Conservation (phyloP, 2,888 invertebrate genomes). For the Trissolcus brochymenae region DNA sequence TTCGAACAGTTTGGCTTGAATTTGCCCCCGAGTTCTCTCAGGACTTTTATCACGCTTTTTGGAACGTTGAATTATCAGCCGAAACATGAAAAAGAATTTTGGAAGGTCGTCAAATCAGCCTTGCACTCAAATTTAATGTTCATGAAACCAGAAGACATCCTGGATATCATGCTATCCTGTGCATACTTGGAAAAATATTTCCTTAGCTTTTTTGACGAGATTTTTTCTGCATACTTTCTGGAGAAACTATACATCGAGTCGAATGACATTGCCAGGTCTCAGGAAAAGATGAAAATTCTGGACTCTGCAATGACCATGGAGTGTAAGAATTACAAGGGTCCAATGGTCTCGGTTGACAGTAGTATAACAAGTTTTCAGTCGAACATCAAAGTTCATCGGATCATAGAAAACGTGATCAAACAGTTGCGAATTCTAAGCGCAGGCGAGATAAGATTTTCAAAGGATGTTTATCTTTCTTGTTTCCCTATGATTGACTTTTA, state of each 20-base stretch:
- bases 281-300: conserved; percentile 79
- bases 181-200: conserved; percentile 82
- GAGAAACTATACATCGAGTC: conserved; percentile 77
- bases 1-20: conserved; percentile 77
- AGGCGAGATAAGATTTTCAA: conserved; percentile 77
- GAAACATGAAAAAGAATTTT: conserved; percentile 78
- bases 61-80: conserved; percentile 81
- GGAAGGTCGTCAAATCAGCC: conserved; percentile 78
- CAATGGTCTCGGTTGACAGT: conserved; percentile 79
- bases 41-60: conserved; percentile 80
- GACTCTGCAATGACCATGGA: conserved; percentile 83
- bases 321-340: conserved; percentile 79
- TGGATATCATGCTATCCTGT: conserved; percentile 81
- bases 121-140: conserved; percentile 79
- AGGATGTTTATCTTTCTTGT: conserved; percentile 78
- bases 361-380: conserved; percentile 76
- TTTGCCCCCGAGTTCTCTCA: conserved; percentile 79
- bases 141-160: conserved; percentile 79
- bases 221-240: conserved; percentile 81
- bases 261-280: conserved; percentile 73
- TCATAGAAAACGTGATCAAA: conserved; percentile 77
- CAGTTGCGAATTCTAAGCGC: conserved; percentile 77
- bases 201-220: conserved; percentile 79
- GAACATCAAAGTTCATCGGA: conserved; percentile 78
- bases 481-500: conserved; percentile 80